Evolutionary conservation across 2,113 vertebrate species (phyloP).

Genomic region (Haplochromis vanheusdeni): DNA sequence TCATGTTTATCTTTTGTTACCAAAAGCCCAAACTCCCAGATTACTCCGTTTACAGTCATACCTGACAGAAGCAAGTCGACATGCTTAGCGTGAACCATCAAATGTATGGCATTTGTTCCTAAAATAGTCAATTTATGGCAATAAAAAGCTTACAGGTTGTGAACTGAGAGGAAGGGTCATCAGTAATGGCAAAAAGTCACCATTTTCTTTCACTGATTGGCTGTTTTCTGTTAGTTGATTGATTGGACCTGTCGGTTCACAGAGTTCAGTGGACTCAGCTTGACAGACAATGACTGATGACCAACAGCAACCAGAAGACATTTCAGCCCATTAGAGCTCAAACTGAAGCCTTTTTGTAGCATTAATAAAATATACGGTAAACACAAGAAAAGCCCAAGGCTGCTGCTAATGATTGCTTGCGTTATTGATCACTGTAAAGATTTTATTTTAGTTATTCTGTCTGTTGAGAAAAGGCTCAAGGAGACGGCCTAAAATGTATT

Average conservation of each 20-base stretch:
- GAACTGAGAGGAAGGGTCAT: neutral
- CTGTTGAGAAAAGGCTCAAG: neutral
- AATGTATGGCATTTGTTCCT: neutral
- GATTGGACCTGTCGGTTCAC: neutral
- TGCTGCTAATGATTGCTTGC: neutral
- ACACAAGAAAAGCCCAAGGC: neutral
- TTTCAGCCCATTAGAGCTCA: neutral
- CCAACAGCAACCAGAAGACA: neutral
- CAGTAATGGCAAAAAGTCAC: neutral
- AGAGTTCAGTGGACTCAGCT: neutral
- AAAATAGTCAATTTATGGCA: neutral
- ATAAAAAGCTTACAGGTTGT: neutral
- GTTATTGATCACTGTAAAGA: accelerated
- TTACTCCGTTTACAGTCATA: neutral
- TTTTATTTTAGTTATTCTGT: neutral
- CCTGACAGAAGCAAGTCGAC: neutral
- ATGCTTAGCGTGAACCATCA: too few relatives aligned
- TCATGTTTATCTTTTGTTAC: neutral
- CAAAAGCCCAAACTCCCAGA: neutral
- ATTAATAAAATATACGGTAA: neutral
- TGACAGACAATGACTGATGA: neutral
- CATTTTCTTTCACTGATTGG: neutral
- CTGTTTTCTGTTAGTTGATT: neutral
- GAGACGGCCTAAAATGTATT: neutral
- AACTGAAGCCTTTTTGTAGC: neutral